Conservation (phyloP, 2,888 invertebrate species). For the Pachymerium ferrugineum region DNA sequence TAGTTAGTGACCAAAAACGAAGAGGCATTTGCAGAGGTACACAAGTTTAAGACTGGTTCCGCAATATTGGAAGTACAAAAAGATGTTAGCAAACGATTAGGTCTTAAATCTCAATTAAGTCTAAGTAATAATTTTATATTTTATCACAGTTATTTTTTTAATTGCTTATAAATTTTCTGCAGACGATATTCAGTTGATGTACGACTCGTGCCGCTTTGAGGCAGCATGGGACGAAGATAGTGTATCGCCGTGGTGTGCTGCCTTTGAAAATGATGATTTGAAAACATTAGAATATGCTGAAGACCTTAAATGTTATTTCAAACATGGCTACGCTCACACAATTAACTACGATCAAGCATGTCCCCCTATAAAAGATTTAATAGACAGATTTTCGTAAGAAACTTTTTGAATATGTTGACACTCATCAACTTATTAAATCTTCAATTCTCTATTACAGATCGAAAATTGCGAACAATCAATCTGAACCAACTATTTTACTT, state of each 20-base stretch:
- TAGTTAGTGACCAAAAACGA: background rate
- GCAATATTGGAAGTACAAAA: constrained; percentile 57
- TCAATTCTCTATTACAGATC: background rate
- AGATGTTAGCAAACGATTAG: constrained; percentile 58
- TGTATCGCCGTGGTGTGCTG: constrained; percentile 72
- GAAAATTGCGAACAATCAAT: background rate
- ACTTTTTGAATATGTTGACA: background rate
- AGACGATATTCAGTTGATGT: constrained; percentile 62
- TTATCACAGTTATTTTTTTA: constrained; percentile 39
- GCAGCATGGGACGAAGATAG: constrained; percentile 68
- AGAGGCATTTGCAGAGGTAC: background rate
- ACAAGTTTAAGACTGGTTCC: constrained; percentile 45
- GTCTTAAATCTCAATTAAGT: constrained; percentile 47
- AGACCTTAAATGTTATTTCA: constrained; percentile 74
- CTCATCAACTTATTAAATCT: background rate
- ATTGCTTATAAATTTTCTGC: constrained; percentile 40
- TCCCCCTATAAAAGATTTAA: constrained; percentile 63
- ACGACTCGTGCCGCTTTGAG: constrained; percentile 71
- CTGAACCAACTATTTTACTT: background rate
- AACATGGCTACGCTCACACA: constrained; percentile 71
- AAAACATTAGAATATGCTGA: constrained; percentile 66
- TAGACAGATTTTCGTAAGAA: constrained; percentile 61
- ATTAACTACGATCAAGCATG: constrained; percentile 71
- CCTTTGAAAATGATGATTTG: constrained; percentile 60
- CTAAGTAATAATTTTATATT: constrained; percentile 17